Evolutionary conservation across 2,888 invertebrate genomes (phyloP), one percentile per base, ranked within the genome.

Genomic region (Uropetala carovei): DNA sequence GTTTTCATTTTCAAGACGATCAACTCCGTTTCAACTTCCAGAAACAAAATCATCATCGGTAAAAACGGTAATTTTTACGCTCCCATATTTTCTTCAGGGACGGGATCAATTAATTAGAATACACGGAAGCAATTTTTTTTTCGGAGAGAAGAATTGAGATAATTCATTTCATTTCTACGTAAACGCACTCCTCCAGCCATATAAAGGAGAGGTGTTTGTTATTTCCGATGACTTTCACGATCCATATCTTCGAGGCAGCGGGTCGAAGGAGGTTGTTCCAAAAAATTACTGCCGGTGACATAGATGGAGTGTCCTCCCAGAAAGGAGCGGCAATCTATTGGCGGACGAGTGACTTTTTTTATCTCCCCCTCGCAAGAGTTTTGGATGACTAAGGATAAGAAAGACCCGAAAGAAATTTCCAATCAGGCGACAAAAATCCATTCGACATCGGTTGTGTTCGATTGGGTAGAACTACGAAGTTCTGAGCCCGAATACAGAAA

Each of bases 371-470:
- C 43, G 43, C 43, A 43, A 1, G 43, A 5, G 75, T 27, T 75
- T 75, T 75, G 27, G 75, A 75, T 75, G 75, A 75, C 75, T 75
- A 22, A 75, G 75, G 27, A 75, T 22, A 75, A 22, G 75, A 75
- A 75, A 22, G 75, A 18, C 22, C 75, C 22, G 27, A 10, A 27
- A 75, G 75, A 75, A 75, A 27, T 27, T 0, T 11, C 75, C 75
- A 75, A 75, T 75, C 22, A 75, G 75, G 75, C 75, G 27, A 75
- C 75, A 75, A 11, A n/a, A 75, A 75, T 27, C 75, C 75, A 75
- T 75, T 75, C 75, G 22, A 27, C 75, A 75, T 22, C 75, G 27
- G 14, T 27, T 27, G 27, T 10, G 27, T 75, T 75, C 5, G 75
- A 75, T 43, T 5, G 43, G 43, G 5, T 5, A 5, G 43, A 43